Percentiles rank a stretch among this genome's conserved stretches.
Evolutionary conservation across 1,140 invertebrate genomes (phyloP).

Genomic region (Vollenhovia emeryi): DNA sequence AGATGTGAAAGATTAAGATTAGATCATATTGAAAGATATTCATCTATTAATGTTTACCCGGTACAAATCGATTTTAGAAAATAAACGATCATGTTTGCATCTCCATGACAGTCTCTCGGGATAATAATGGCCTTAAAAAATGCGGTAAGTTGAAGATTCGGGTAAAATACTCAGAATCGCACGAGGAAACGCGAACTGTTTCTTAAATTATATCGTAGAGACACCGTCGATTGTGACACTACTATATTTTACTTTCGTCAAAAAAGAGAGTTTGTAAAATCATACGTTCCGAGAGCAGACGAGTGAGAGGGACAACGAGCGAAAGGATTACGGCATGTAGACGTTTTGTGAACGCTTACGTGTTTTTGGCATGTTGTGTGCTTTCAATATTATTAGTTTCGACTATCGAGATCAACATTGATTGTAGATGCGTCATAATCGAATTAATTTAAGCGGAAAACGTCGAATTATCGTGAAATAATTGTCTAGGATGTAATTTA

Average conservation of each 20-base stretch:
- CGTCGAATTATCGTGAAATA: slow-evolving; percentile 55
- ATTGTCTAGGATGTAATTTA: slow-evolving; percentile 39
- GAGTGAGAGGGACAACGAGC: slow-evolving; percentile 51
- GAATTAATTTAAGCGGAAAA: slow-evolving; percentile 31
- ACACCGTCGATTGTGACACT: background rate
- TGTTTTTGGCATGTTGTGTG: slow-evolving; percentile 48
- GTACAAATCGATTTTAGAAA: slow-evolving; percentile 48
- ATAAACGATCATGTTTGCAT: slow-evolving; percentile 34
- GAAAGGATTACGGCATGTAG: slow-evolving; percentile 42
- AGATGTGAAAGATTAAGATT: slow-evolving; percentile 59
- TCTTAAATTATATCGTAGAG: slow-evolving; percentile 27
- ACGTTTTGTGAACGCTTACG: slow-evolving; percentile 29
- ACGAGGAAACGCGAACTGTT: slow-evolving; percentile 50
- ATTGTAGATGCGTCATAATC: slow-evolving; percentile 40
- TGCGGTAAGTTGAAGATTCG: slow-evolving; percentile 55
- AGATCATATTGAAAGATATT: slow-evolving; percentile 33
- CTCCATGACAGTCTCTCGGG: slow-evolving; percentile 61
- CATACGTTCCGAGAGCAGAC: slow-evolving; percentile 1
- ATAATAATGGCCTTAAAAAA: slow-evolving; percentile 70
- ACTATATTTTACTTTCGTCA: slow-evolving; percentile 23
- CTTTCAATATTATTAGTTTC: slow-evolving; percentile 41
- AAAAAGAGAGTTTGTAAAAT: slow-evolving; percentile 54
- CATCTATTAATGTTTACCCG: slow-evolving; percentile 14
- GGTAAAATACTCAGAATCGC: slow-evolving; percentile 41
- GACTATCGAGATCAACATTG: slow-evolving; percentile 8